Conservation (phyloP, 2,888 invertebrate genomes). For the Drosophila bunnanda region DNA sequence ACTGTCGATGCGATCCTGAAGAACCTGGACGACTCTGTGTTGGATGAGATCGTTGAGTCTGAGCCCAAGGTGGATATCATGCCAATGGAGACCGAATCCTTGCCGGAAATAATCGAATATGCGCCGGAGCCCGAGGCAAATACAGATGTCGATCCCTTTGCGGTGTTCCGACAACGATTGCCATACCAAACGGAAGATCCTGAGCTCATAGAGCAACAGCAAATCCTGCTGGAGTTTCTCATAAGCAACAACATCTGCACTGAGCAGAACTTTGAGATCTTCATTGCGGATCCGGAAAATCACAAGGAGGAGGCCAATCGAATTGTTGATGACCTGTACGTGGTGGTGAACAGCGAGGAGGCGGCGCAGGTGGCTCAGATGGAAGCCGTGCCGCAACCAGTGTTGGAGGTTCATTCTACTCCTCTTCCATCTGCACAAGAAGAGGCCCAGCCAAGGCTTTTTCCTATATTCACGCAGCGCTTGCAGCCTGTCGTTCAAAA, state of each 20-base stretch:
- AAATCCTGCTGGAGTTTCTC: constrained; percentile 82
- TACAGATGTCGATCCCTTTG: constrained; percentile 48
- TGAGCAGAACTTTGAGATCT: constrained; percentile 83
- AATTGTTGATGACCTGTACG: constrained; percentile 81
- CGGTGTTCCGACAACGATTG: constrained; percentile 75
- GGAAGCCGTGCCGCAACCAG: neutral
- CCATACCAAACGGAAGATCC: constrained; percentile 83
- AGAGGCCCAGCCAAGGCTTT: constrained; percentile 78
- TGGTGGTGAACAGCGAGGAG: constrained; percentile 69
- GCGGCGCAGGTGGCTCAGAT: neutral
- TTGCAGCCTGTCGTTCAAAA: constrained; percentile 69
- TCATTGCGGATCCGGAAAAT: constrained; percentile 83
- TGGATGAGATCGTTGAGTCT: constrained; percentile 66
- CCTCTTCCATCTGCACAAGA: neutral
- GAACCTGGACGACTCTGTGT: constrained; percentile 75
- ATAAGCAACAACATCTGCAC: constrained; percentile 83
- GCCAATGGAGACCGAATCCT: constrained; percentile 19
- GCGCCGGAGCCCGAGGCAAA: neutral
- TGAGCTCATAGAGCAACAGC: constrained; percentile 80
- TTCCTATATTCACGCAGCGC: constrained; percentile 83
- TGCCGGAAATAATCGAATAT: constrained; percentile 9
- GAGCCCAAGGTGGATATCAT: constrained; percentile 5
- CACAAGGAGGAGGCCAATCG: constrained; percentile 81
- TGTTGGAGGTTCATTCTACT: neutral
- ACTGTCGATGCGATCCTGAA: constrained; percentile 82